Base-by-base conservation (phyloP, 2,797 vertebrate species). In the Parauchenoglanis punctatus region DNA sequence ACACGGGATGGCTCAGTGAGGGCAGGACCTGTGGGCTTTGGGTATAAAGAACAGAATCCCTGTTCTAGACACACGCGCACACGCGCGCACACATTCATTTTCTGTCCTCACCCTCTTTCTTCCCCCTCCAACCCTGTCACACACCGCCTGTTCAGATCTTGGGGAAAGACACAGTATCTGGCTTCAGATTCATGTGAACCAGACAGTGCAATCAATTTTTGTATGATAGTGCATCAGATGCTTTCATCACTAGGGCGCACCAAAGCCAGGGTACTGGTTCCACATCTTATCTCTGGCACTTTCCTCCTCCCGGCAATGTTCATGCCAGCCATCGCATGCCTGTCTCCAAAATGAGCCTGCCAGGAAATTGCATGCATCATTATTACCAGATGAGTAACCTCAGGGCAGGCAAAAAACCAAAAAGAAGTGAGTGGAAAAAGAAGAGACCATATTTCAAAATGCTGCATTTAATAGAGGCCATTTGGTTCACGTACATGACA, bases 161-260 rank as follows among this genome's bases (percentile, higher is more conserved):
- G 23, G 28, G 49, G 59, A 85, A 56, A 85, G 88, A 84, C 68
- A 56, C 56, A 54, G 58, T 59, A 70, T 87, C 81, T 81, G 84
- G 56, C 76, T 63, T 63, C 44, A 61, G 20, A 85, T 85, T 40
- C 49, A 44, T 68, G 28, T 83, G 56, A 73, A 44, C 65, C 72
- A 59, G 85, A 87, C 83, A 61, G 23, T 75, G 68, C 59, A 73
- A 91, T 92, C 49, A 89, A 91, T 92, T 91, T 92, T 88, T 84
- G 75, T 89, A 87, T 90, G 85, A 88, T 87, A 83, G 80, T 87
- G 65, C 86, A 91, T 90, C 90, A 91, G 89, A 90, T 77, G 83
- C 70, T 70, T 87, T 90, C 88, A 85, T 90, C 87, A 84, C 87
- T 87, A 83, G 83, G 72, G 86, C 88, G 85, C 73, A 83, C 85